These are phyloP conservation scores for Leptinotarsa rubiginosa DNA, from an alignment of 2,888 invertebrate genomes.

Conservation along the genomic window DNA sequence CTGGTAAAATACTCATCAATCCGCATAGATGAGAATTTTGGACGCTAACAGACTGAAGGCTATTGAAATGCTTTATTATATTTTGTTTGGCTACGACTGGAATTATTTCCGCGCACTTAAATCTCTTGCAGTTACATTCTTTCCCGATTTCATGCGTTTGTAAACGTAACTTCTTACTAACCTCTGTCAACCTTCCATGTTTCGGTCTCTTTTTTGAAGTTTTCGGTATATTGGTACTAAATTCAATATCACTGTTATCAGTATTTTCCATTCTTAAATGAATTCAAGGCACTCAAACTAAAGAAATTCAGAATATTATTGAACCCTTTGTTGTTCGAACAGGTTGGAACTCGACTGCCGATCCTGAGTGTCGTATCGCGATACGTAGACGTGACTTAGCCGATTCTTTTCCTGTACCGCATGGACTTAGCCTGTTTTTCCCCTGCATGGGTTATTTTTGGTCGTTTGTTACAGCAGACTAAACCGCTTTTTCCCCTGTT, in stretches of 20 bases:
- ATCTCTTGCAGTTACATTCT: constrained; percentile 22
- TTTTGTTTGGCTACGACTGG: constrained; percentile 15
- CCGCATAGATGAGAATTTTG: constrained; percentile 24
- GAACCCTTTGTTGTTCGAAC: constrained; percentile 21
- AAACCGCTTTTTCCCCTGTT: constrained; percentile 19
- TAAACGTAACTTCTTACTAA: constrained; percentile 21
- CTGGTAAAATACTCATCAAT: constrained; percentile 19
- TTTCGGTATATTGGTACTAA: constrained; percentile 18
- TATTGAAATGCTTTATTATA: constrained; percentile 20
- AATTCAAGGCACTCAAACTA: constrained; percentile 6
- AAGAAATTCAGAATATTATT: constrained; percentile 12
- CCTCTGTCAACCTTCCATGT: constrained; percentile 24
- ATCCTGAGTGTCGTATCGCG: constrained; percentile 15
- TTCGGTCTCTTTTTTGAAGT: constrained; percentile 20
- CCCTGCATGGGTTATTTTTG: constrained; percentile 16
- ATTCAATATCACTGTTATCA: constrained; percentile 23
- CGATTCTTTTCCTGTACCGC: constrained; percentile 23
- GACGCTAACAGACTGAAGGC: constrained; percentile 23
- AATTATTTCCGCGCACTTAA: constrained; percentile 19
- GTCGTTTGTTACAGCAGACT: constrained; percentile 24
- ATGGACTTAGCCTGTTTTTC: constrained; percentile 24
- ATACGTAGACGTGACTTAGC: constrained; percentile 20
- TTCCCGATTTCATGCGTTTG: constrained; percentile 23
- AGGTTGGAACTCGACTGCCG: constrained; percentile 22
- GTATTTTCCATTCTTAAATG: constrained; percentile 5